Conservation (phyloP, 2,797 vertebrate species). For the Oryzias dopingdopingensis region DNA sequence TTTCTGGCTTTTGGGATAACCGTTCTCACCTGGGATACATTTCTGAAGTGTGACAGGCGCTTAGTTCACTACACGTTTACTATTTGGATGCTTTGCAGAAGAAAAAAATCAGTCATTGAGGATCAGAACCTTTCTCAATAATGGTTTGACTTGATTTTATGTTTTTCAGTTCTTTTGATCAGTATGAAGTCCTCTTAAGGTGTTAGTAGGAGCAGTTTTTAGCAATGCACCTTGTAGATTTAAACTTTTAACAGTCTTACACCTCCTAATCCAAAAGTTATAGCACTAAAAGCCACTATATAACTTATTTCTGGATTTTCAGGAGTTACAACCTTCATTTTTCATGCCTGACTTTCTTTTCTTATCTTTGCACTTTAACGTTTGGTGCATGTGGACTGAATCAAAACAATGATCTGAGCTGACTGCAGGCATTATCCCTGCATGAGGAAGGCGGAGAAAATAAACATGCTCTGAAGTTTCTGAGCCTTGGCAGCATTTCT, state of each 20-base stretch:
- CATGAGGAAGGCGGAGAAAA: constrained; percentile 43
- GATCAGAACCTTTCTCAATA: constrained; percentile 39
- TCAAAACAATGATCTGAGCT: constrained; percentile 54
- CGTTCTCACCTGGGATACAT: constrained; percentile 34
- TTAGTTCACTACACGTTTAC: constrained; percentile 30
- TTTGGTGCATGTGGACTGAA: constrained; percentile 32
- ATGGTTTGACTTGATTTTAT: constrained; percentile 41
- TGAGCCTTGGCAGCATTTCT: constrained; percentile 50
- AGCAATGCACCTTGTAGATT: constrained; percentile 10
- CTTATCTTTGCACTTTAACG: constrained; percentile 38
- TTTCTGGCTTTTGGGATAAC: constrained; percentile 47
- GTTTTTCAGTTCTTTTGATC: constrained; percentile 31
- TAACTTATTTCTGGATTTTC: constrained; percentile 5
- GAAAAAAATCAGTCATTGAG: constrained; percentile 30
- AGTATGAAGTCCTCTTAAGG: neutral
- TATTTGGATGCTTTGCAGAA: constrained; percentile 46
- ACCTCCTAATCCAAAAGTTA: constrained; percentile 21
- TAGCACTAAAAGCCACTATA: constrained; percentile 4
- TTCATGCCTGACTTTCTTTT: constrained; percentile 12
- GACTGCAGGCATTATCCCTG: constrained; percentile 47
- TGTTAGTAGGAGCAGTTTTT: too few species aligned
- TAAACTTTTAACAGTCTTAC: constrained; percentile 23
- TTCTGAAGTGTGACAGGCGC: constrained; percentile 44
- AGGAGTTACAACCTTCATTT: constrained; percentile 14
- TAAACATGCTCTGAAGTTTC: constrained; percentile 65